Evolutionary conservation across 2,113 vertebrate genomes (phyloP).

Genomic region (Phalacrocorax pelagicus): DNA sequence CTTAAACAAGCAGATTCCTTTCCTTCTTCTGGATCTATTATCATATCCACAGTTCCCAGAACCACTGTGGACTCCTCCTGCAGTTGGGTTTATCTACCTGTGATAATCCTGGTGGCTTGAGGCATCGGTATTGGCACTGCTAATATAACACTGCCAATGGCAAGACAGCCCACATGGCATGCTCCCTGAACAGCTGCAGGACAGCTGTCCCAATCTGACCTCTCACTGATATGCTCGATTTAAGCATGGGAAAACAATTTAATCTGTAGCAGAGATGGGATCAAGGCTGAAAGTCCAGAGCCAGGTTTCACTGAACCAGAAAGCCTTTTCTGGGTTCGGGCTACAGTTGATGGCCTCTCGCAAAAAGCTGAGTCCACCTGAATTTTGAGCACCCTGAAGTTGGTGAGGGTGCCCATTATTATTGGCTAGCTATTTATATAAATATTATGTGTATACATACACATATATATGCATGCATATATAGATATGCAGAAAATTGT

Average conservation of each 20-base stretch:
- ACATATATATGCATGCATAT: background rate
- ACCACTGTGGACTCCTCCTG: background rate
- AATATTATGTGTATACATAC: background rate
- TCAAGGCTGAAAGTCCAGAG: background rate
- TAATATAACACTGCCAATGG: background rate
- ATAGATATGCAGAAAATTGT: background rate
- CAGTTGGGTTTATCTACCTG: background rate
- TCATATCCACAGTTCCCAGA: background rate
- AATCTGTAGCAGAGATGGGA: background rate
- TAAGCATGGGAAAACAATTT: background rate
- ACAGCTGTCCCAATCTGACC: constrained; percentile 3
- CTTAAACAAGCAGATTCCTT: background rate
- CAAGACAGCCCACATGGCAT: background rate
- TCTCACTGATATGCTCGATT: background rate
- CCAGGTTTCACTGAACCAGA: background rate
- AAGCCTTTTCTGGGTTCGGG: background rate
- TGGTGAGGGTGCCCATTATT: background rate
- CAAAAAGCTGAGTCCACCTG: background rate
- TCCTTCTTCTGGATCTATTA: background rate
- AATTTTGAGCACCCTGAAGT: background rate
- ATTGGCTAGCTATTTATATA: background rate
- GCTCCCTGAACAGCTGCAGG: background rate
- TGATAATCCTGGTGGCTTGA: background rate
- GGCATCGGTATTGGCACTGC: background rate
- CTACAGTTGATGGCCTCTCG: background rate